Evolutionary conservation across 2,113 vertebrate genomes (phyloP).

Genomic region (Cavia porcellus): DNA sequence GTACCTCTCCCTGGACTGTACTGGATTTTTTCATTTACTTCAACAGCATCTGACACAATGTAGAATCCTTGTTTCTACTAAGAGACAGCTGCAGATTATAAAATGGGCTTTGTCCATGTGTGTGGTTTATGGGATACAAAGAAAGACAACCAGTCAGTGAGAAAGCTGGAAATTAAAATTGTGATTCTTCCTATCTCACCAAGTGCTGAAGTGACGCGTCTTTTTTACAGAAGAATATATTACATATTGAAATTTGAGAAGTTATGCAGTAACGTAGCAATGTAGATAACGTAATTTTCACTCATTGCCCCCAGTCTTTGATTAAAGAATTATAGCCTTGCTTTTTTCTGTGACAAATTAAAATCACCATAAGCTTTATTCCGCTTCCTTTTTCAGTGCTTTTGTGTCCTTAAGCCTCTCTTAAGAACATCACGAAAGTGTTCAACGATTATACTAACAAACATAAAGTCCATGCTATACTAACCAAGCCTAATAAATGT

Average conservation of each 20-base stretch:
- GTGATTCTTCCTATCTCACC: slow-evolving; percentile 37
- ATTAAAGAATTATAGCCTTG: slow-evolving; percentile 76
- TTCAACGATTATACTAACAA: slow-evolving; percentile 60
- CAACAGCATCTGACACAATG: slow-evolving; percentile 7
- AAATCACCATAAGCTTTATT: slow-evolving; percentile 68
- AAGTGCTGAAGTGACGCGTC: slow-evolving; percentile 26
- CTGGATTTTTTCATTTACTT: slow-evolving; percentile 10
- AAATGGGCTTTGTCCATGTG: neutral
- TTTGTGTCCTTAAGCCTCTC: slow-evolving; percentile 37
- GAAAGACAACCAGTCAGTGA: slow-evolving; percentile 25
- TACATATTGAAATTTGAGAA: slow-evolving; percentile 66
- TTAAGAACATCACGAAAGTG: slow-evolving; percentile 57
- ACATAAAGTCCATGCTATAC: slow-evolving; percentile 10
- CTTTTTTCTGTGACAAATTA: slow-evolving; percentile 74
- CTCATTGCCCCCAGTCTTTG: slow-evolving; percentile 64
- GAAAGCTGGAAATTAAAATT: slow-evolving; percentile 50
- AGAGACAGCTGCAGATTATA: neutral
- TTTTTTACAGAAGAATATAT: slow-evolving; percentile 56
- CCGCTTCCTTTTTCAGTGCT: slow-evolving; percentile 47
- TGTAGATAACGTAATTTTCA: slow-evolving; percentile 65
- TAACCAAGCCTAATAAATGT: slow-evolving; percentile 52
- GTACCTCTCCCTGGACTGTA: neutral
- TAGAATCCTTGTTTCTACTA: neutral
- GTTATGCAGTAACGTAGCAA: slow-evolving; percentile 17
- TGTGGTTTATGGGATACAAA: neutral